These are phyloP conservation scores for Drosophila lutescens DNA, from an alignment of 2,888 invertebrate species.

Conservation along the genomic window DNA sequence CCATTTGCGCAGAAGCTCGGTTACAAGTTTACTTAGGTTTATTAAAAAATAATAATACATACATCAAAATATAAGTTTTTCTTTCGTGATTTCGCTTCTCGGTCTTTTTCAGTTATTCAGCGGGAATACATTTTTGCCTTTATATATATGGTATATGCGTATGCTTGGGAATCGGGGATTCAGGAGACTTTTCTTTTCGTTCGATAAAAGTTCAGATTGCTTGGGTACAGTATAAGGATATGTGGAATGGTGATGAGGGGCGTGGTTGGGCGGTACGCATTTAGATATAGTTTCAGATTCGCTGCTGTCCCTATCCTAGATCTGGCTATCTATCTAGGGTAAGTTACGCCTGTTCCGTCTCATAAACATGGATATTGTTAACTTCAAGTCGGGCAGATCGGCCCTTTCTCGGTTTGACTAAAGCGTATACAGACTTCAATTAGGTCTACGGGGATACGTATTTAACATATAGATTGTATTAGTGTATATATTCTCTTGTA, in stretches of 20 bases:
- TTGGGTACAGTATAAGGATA: neutral
- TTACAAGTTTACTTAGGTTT: conserved; percentile 54
- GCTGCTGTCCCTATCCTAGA: conserved; percentile 26
- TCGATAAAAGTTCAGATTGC: conserved; percentile 13
- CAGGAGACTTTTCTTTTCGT: neutral
- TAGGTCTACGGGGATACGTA: conserved; percentile 35
- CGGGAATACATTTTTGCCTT: conserved; percentile 11
- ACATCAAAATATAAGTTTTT: conserved; percentile 64
- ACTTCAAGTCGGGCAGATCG: conserved; percentile 50
- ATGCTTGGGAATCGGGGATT: conserved; percentile 6
- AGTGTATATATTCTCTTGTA: conserved; percentile 33
- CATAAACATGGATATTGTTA: conserved; percentile 56
- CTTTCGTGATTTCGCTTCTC: conserved; percentile 27
- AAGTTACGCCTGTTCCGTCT: conserved; percentile 44
- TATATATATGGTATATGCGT: conserved; percentile 1
- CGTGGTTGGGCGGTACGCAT: conserved; percentile 2
- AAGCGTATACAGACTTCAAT: conserved; percentile 43
- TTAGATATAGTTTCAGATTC: conserved; percentile 25
- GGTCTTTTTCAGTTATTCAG: conserved; percentile 27
- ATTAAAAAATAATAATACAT: conserved; percentile 67
- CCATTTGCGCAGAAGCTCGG: neutral
- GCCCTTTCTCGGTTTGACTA: conserved; percentile 39
- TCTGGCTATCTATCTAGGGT: conserved; percentile 22
- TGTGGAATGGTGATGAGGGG: neutral
- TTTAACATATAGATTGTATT: conserved; percentile 45